These are phyloP conservation scores for Chymomyza fuscimana DNA, from an alignment of 2,888 invertebrate species.

Conservation along the genomic window DNA sequence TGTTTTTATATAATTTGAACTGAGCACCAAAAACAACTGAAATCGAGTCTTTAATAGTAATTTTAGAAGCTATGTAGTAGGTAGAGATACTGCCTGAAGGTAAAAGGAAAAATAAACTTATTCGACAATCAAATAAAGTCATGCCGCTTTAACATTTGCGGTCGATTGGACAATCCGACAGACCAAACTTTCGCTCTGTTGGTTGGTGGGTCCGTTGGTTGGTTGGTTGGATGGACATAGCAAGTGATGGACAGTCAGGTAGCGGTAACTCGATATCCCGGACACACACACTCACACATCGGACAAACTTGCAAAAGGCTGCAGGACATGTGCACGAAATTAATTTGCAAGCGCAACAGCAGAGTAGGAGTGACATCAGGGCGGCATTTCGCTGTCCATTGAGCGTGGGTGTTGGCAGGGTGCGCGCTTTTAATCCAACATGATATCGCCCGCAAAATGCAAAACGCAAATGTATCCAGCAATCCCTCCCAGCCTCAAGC, in stretches of 20 bases:
- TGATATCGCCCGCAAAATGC: slow-evolving; percentile 68
- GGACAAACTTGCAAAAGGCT: slow-evolving; percentile 60
- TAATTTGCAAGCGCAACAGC: slow-evolving; percentile 60
- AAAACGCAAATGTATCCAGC: slow-evolving; percentile 32
- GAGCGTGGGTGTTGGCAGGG: slow-evolving; percentile 14
- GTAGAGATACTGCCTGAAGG: not conserved
- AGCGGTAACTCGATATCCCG: slow-evolving; percentile 42
- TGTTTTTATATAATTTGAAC: slow-evolving; percentile 65
- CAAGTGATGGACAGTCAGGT: slow-evolving; percentile 36
- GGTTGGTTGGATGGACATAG: slow-evolving; percentile 8
- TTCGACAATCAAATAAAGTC: slow-evolving; percentile 69
- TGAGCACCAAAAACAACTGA: slow-evolving; percentile 30
- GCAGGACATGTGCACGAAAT: slow-evolving; percentile 72
- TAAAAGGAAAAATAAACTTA: slow-evolving; percentile 16
- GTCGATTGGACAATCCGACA: slow-evolving; percentile 29
- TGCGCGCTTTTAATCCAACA: slow-evolving; percentile 66
- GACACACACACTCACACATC: slow-evolving; percentile 3
- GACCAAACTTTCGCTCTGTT: not conserved
- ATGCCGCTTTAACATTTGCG: slow-evolving; percentile 71
- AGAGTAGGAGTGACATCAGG: slow-evolving; percentile 16
- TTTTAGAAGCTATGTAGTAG: not conserved
- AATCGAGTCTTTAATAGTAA: slow-evolving; percentile 10
- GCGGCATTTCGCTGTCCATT: not conserved
- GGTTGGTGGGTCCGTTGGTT: not conserved
- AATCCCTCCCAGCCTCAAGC: not conserved